Conservation (phyloP, 2,888 invertebrate genomes). For the Myopa testacea region DNA sequence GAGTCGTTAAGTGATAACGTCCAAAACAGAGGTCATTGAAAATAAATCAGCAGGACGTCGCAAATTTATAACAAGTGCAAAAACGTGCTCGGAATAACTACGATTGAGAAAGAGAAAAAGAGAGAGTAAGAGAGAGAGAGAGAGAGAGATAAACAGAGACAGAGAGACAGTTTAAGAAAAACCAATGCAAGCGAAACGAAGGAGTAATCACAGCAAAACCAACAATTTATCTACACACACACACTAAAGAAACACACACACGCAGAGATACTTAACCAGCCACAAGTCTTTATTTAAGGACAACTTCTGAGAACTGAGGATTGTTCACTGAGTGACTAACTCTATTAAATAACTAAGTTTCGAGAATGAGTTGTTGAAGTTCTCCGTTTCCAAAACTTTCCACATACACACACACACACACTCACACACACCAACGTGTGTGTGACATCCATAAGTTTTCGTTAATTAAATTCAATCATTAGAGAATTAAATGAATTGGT, state of each 20-base stretch:
- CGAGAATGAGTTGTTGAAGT: not conserved
- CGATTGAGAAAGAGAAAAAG: not conserved
- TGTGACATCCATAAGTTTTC: constrained; percentile 47
- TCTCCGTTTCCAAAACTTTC: not conserved
- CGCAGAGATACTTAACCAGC: not conserved
- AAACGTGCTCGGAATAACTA: not conserved
- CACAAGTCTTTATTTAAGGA: not conserved
- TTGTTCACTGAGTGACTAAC: not conserved
- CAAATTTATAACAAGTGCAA: not conserved
- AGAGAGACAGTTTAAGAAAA: not conserved
- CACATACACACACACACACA: not conserved
- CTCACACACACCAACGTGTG: not conserved
- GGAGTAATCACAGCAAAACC: not conserved
- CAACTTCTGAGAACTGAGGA: not conserved
- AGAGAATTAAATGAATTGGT: constrained; percentile 39
- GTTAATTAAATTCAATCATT: constrained; percentile 49
- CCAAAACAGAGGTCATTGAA: constrained; percentile 6
- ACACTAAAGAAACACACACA: not conserved
- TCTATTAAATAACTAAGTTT: not conserved
- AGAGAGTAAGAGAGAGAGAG: too few species aligned
- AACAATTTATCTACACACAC: not conserved
- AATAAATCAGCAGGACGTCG: not conserved
- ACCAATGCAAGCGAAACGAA: not conserved
- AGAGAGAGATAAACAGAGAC: too few species aligned
- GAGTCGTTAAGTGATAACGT: not conserved